Base-by-base conservation (phyloP, 2,888 invertebrate species). In the Cataglyphis rosenhaueri region DNA sequence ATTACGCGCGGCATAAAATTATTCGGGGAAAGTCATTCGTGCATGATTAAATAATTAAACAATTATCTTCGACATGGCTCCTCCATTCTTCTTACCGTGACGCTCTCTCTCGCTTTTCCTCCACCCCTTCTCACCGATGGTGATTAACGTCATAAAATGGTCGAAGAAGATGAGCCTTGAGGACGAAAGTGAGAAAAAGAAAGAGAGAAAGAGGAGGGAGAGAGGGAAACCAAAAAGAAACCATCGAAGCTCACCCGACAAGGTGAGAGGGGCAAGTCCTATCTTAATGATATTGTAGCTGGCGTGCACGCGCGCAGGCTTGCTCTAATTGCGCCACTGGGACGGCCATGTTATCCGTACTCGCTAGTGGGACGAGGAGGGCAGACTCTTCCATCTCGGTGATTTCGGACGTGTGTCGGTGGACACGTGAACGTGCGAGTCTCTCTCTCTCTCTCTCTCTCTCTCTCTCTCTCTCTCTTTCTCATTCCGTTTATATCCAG, bases 251-350 rank as follows among this genome's bases (percentile, higher is more conserved):
- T 41, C 3, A 41, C 15, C 41, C 57, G 76, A 73, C 71, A 65
- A 75, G 86, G 62, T 44, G 71, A 70, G 82, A 70, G 76, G 83
- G 86, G 84, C 82, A 75, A 82, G 83, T 87, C 88, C 91, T 89
- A 90, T 91, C 93, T 93, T 93, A 93, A 93, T 92, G 93, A 93
- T 93, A 93, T 93, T 93, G 93, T 93, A 93, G 92, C 90, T 89
- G 92, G 92, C 87, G 91, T 89, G 91, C 91, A 92, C 90, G 92
- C 92, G 92, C 92, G 92, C 92, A 92, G 92, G 89, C 93, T 91
- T 92, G 91, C 92, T 93, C 94, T 94, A 94, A 94, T 94, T 93
- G 93, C 93, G 88, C 92, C 91, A 92, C 88, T 91, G 91, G 91
- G 92, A 91, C 93, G 92, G 93, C 93, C 93, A 93, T 93, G 92